phyloP scores from a whole-genome alignment of 2,888 invertebrate species.

The Aquatica leii region DNA sequence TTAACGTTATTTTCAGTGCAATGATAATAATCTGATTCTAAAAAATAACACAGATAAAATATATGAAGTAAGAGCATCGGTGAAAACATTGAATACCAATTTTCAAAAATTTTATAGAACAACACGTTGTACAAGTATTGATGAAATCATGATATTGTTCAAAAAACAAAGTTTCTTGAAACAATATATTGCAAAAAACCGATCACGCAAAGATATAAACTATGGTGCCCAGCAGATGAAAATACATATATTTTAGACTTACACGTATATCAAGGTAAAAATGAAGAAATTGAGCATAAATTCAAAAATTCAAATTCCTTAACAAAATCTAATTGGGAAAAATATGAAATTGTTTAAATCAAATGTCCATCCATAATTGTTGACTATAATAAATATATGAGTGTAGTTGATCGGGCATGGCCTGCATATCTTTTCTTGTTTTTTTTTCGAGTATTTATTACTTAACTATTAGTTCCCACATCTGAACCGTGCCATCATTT shows the following conservation, averaged over 20 bases:
- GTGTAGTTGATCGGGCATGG: no score
- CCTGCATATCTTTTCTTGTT: no score
- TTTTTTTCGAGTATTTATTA: no score
- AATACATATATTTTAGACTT: conserved; percentile 27
- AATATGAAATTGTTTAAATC: conserved; percentile 20
- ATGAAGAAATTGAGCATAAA: conserved; percentile 32
- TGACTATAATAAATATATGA: no score
- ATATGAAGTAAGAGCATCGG: neutral
- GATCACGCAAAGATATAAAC: neutral
- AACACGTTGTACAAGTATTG: conserved; percentile 9
- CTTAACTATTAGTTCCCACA: no score
- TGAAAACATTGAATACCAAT: conserved; percentile 1
- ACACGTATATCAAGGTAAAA: conserved; percentile 41
- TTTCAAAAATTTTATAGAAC: conserved; percentile 6
- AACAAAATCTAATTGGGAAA: conserved; percentile 21
- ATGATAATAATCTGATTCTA: neutral
- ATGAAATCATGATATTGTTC: conserved; percentile 15
- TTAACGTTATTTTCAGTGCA: conserved; percentile 22
- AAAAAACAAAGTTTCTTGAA: conserved; percentile 17
- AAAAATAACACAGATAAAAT: no score
- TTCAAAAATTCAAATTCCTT: conserved; percentile 32
- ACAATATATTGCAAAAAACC: neutral
- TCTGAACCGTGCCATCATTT: no score
- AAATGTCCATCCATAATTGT: conserved; percentile 33
- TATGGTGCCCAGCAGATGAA: conserved; percentile 13